These are phyloP conservation scores for Lagorchestes hirsutus DNA, from an alignment of 2,797 vertebrate genomes.

Conservation along the genomic window DNA sequence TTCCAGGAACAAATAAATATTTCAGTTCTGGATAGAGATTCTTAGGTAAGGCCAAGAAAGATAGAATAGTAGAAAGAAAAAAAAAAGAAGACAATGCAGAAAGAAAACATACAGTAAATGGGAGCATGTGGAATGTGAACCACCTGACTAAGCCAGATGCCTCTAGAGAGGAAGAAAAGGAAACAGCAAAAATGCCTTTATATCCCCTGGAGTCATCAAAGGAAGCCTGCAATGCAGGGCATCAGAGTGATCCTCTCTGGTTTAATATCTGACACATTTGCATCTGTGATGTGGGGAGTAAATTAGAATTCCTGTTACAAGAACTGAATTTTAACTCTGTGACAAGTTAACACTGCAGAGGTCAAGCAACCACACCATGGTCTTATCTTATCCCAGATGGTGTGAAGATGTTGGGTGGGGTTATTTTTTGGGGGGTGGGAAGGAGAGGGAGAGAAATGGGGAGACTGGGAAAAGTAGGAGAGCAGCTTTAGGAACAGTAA, in stretches of 20 bases:
- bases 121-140: constrained; percentile 78
- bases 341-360: constrained; percentile 57
- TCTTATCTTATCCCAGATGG: constrained; percentile 61
- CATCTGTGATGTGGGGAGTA: constrained; percentile 80
- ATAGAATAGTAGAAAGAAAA: constrained; percentile 60
- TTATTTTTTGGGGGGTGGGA: not conserved
- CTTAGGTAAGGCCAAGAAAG: constrained; percentile 76
- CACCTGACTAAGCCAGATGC: constrained; percentile 84
- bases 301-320: constrained; percentile 80
- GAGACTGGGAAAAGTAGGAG: not conserved
- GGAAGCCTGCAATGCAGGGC: constrained; percentile 84
- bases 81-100: constrained; percentile 61
- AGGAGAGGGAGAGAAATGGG: not conserved
- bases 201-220: constrained; percentile 85
- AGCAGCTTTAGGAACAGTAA: constrained; percentile 70
- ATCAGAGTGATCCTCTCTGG: constrained; percentile 80
- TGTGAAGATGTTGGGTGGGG: constrained; percentile 60
- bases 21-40: constrained; percentile 77
- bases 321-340: constrained; percentile 72
- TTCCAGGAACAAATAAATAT: constrained; percentile 81
- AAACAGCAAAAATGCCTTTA: constrained; percentile 84
- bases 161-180: constrained; percentile 80
- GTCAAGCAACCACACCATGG: constrained; percentile 45
- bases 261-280: constrained; percentile 84
- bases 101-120: constrained; percentile 72